Percentiles rank a stretch among this genome's conserved stretches.
phyloP scores from a whole-genome alignment of 2,797 vertebrate genomes.

The Tenualosa ilisha region DNA sequence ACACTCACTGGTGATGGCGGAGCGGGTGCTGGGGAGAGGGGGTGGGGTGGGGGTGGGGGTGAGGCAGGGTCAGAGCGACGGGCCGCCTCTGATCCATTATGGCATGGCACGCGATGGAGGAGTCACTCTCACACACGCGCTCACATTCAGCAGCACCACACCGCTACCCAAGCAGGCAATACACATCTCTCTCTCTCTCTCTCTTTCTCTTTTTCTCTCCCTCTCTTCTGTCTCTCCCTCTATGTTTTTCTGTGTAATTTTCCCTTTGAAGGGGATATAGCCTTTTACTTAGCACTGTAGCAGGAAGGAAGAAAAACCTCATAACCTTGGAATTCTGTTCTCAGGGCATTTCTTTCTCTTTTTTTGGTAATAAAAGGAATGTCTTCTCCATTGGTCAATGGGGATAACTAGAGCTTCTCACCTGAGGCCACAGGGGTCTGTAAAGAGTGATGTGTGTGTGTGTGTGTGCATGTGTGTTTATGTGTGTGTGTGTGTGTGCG shows the following conservation, averaged over 20 bases:
- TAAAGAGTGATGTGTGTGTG: background rate
- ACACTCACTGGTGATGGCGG: constrained; percentile 36
- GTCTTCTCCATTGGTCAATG: constrained; percentile 53
- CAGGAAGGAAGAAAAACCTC: background rate
- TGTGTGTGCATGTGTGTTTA: constrained; percentile 9
- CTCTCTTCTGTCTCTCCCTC: constrained; percentile 1
- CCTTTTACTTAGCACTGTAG: constrained; percentile 2
- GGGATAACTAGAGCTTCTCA: constrained; percentile 50
- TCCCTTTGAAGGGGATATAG: constrained; percentile 31
- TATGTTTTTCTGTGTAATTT: constrained; percentile 23
- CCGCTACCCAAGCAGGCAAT: background rate
- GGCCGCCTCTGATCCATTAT: constrained; percentile 41
- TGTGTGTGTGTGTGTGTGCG: background rate
- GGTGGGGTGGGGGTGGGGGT: constrained; percentile 35
- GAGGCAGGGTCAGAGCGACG: constrained; percentile 42
- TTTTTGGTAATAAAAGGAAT: constrained; percentile 56
- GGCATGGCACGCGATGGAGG: constrained; percentile 34
- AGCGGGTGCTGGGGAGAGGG: constrained; percentile 27
- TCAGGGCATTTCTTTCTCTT: constrained; percentile 34
- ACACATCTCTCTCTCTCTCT: background rate
- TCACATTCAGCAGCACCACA: background rate
- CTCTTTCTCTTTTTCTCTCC: background rate
- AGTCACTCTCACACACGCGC: constrained; percentile 24
- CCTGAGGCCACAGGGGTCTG: constrained; percentile 29
- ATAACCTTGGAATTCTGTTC: constrained; percentile 53